Percentiles rank a stretch among this genome's conserved stretches.
phyloP scores from a whole-genome alignment of 1,140 invertebrate genomes.

The Trialeurodes vaporariorum region DNA sequence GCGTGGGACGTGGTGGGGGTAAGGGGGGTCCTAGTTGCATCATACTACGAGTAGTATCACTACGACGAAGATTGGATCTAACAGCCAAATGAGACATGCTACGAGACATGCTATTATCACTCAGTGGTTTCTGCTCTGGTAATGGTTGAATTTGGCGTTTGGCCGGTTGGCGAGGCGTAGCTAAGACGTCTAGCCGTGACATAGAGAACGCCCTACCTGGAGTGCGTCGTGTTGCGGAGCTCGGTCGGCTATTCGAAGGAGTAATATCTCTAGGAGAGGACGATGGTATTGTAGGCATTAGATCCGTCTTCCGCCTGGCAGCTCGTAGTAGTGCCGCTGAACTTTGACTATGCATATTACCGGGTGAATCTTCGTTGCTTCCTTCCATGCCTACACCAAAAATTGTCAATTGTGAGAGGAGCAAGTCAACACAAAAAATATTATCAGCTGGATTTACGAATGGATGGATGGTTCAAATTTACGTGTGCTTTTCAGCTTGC shows the following conservation, averaged over 20 bases:
- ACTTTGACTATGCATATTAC: conserved; percentile 20
- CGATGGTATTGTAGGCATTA: conserved; percentile 77
- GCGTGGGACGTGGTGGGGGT: conserved; percentile 38
- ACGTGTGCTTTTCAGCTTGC: too few relatives aligned
- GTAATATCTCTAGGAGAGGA: conserved; percentile 48
- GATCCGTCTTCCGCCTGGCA: conserved; percentile 67
- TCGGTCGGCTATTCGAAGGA: conserved; percentile 20
- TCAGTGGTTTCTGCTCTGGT: conserved; percentile 2
- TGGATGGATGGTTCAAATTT: too few relatives aligned
- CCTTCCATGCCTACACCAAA: conserved; percentile 12
- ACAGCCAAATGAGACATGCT: conserved; percentile 32
- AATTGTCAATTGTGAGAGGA: conserved; percentile 9
- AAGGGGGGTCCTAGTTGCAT: conserved; percentile 33
- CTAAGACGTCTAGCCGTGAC: conserved; percentile 75
- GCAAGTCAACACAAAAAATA: too few relatives aligned
- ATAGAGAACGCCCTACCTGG: conserved; percentile 73
- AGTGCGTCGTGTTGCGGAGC: conserved; percentile 21
- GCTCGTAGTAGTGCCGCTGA: conserved; percentile 22
- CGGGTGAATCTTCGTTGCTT: background rate
- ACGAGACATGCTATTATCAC: conserved; percentile 29
- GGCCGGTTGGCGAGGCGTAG: conserved; percentile 31
- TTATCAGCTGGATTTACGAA: too few relatives aligned
- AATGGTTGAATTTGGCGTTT: background rate
- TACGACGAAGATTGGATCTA: conserved; percentile 30
- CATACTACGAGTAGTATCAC: conserved; percentile 43